Percentiles rank a stretch among this genome's conserved stretches.
Evolutionary conservation across 2,113 vertebrate species (phyloP).

Genomic region (Ifrita kowaldi): DNA sequence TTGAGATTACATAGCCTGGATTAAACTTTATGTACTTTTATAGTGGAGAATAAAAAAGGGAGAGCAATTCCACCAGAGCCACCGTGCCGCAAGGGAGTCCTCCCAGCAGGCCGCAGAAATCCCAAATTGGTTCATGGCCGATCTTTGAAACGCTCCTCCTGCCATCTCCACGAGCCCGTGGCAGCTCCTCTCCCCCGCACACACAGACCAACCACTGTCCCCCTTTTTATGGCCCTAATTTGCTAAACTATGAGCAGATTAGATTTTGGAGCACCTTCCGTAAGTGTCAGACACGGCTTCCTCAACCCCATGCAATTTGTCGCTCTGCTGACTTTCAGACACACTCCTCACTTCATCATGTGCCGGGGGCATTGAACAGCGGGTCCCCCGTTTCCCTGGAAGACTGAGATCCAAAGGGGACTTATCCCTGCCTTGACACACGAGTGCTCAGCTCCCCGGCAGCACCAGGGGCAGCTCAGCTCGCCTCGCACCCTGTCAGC

Average conservation of each 20-base stretch:
- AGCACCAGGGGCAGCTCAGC: not conserved
- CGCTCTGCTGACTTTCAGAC: conserved; percentile 4
- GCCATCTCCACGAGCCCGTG: not conserved
- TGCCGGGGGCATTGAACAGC: not conserved
- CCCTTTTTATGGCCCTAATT: not conserved
- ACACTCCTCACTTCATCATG: not conserved
- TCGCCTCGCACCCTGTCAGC: not conserved
- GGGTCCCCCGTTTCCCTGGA: not conserved
- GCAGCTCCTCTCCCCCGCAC: not conserved
- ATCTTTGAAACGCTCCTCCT: not conserved
- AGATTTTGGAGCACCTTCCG: conserved; percentile 15
- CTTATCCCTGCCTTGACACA: not conserved
- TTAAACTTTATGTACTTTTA: conserved; percentile 44
- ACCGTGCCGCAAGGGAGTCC: not conserved
- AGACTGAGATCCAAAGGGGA: not conserved
- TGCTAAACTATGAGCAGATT: not conserved
- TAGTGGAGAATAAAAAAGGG: conserved; percentile 1
- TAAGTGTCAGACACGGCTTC: not conserved
- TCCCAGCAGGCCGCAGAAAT: accelerated
- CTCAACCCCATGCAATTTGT: not conserved
- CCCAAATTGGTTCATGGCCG: not conserved
- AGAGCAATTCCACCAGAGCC: not conserved
- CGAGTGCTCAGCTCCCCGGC: not conserved
- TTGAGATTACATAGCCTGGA: not conserved
- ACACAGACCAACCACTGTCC: not conserved